Evolutionary conservation across 1,140 invertebrate genomes (phyloP).

Genomic region (Drosophila simulans): DNA sequence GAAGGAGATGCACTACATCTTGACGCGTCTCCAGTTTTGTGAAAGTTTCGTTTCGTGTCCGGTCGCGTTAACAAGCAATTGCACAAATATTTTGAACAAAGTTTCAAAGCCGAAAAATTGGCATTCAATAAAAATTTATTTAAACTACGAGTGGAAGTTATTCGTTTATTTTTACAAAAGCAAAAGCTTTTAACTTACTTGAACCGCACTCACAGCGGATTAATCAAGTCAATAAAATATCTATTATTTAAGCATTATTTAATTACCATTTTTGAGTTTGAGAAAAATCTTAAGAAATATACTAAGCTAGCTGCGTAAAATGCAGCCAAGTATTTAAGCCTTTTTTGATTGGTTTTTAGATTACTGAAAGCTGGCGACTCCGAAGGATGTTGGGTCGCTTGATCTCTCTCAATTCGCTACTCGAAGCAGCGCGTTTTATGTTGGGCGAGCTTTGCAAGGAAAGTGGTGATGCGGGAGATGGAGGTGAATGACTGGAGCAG

Average conservation of each 20-base stretch:
- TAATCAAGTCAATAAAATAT: not conserved
- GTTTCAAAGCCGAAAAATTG: conserved; percentile 52
- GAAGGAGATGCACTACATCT: conserved; percentile 3
- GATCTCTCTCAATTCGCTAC: conserved; percentile 24
- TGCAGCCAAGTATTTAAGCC: conserved; percentile 1
- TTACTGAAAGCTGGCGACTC: conserved; percentile 38
- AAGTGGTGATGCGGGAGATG: not conserved
- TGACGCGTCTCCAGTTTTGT: conserved; percentile 13
- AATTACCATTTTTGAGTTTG: not conserved
- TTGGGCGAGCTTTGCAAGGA: not conserved
- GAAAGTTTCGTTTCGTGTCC: conserved; percentile 24
- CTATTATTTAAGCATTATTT: no score
- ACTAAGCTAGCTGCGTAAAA: conserved; percentile 26
- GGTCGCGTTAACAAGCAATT: conserved; percentile 15
- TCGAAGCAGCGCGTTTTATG: conserved; percentile 42
- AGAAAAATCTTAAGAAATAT: not conserved
- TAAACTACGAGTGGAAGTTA: conserved; percentile 32
- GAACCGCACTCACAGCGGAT: not conserved
- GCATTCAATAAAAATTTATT: conserved; percentile 72
- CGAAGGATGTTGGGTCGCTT: conserved; percentile 57
- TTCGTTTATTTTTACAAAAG: not conserved
- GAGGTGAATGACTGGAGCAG: conserved; percentile 1
- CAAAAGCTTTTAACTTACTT: not conserved
- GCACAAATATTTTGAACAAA: conserved; percentile 48
- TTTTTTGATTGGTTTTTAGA: not conserved